Evolutionary conservation across 30 jellyfish, hydroid and myxozoan species (phyloP), one percentile per base, ranked within the genome.

Genomic region (Euphysa ruthae): DNA sequence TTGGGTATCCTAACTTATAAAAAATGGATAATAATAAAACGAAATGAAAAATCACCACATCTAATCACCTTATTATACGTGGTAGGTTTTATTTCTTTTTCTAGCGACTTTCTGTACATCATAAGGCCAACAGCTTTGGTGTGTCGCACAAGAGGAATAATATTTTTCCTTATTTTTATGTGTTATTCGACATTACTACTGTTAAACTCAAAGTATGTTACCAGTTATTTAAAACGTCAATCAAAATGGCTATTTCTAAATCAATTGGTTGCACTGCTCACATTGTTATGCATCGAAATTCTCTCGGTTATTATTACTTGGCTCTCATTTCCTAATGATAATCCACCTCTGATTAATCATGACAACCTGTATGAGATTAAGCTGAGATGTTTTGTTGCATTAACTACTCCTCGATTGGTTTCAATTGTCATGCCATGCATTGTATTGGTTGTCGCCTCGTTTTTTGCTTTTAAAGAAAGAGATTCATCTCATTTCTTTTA

Each of bases 401-500:
- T 85, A 54, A 63, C 93, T 7, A 21, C 84, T 6, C 58, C 71
- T 31, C 79, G 92, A 18, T 27, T 85, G 68, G 68, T 85, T 22
- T 71, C 92, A 75, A 85, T 75, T 61, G 25, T 65, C n/a, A 22
- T 77, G 34, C 96, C 96, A 0, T 64, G 84, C 49, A 25, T 73
- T 18, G 55, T 65, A 4, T 56, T 85, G 26, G 33, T 77, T 6
- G 42, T 71, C 13, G 78, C 96, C 22, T 70, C 93, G 66, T 43
- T 73, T 25, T 70, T 62, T 15, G 77, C 96, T 12, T 85, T 85
- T 71, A 55, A 90, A 18, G 96, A 85, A 38, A 55, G 96, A 44
- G 72, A 85, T 55, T 32, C 34, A 22, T 85, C 63, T 31, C 96
- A 85, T 68, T 79, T 81, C 35, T 77, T 55, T 60, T 69, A 85